Percentiles rank a stretch among this genome's conserved stretches.
Evolutionary conservation across 1,140 invertebrate genomes (phyloP).

Genomic region (Alviniconcha marisindica): DNA sequence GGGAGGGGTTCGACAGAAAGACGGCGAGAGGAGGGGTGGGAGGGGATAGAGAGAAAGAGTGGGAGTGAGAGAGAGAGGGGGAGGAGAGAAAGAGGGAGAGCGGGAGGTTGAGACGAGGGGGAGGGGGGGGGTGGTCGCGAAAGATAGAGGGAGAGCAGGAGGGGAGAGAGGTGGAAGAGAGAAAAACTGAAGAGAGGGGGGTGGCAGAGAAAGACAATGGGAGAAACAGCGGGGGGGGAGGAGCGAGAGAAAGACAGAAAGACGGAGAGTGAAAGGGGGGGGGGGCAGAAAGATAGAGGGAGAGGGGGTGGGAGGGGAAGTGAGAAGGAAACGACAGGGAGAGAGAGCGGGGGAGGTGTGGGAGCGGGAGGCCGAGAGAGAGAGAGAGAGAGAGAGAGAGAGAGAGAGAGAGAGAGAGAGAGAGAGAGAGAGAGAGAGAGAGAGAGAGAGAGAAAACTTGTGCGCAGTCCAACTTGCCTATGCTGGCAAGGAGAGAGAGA

Average conservation of each 20-base stretch:
- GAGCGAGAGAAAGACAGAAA: neutral
- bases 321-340: neutral
- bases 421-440: neutral
- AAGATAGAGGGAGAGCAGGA: neutral
- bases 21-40: too few species aligned
- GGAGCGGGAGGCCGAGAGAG: neutral
- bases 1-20: too few species aligned
- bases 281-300: neutral
- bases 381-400: conserved; percentile 8
- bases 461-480: neutral
- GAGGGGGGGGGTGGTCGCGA: neutral
- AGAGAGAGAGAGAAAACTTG: neutral
- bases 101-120: neutral
- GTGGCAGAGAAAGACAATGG: neutral
- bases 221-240: neutral
- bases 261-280: neutral
- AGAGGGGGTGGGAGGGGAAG: too few species aligned
- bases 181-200: neutral
- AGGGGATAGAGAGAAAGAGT: neutral
- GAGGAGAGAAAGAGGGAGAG: neutral
- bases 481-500: neutral
- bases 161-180: neutral
- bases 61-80: neutral
- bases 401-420: conserved; percentile 7
- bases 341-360: neutral